A percentile compares a stretch with the other conserved stretches of the same genome.
phyloP scores from a whole-genome alignment of 2,797 vertebrate species.

The Serranus cabrilla region DNA sequence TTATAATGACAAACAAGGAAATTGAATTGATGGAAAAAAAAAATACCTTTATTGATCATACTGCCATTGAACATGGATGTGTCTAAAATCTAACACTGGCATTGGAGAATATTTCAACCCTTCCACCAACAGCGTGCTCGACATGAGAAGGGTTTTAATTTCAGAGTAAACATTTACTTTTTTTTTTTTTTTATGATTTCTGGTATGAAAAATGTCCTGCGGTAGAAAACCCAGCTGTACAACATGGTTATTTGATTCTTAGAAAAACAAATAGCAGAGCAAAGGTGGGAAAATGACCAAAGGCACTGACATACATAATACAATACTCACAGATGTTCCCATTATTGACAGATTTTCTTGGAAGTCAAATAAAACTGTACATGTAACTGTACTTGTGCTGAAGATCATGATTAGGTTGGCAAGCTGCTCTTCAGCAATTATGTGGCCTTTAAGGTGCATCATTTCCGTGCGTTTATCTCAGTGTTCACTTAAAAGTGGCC shows the following conservation, averaged over 20 bases:
- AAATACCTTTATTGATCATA: slow-evolving; percentile 52
- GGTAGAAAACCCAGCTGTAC: slow-evolving; percentile 23
- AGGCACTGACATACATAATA: slow-evolving; percentile 26
- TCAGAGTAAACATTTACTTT: slow-evolving; percentile 29
- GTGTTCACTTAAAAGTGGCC: neutral
- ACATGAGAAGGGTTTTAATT: neutral
- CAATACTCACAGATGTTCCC: neutral
- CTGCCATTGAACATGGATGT: slow-evolving; percentile 35
- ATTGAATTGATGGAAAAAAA: neutral
- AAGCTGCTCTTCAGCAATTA: neutral
- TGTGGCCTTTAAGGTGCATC: slow-evolving; percentile 13
- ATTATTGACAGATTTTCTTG: neutral
- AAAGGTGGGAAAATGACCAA: slow-evolving; percentile 5
- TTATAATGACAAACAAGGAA: neutral
- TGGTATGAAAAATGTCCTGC: slow-evolving; percentile 1
- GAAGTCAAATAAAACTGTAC: slow-evolving; percentile 9
- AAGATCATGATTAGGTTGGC: neutral
- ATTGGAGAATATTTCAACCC: neutral
- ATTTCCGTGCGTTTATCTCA: neutral
- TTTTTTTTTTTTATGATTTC: neutral
- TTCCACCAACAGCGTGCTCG: neutral
- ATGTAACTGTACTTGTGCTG: neutral
- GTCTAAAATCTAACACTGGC: slow-evolving; percentile 23
- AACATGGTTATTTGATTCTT: neutral
- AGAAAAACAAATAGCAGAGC: neutral